Evolutionary conservation across 2,113 vertebrate genomes (phyloP), one percentile per base, ranked within the genome.

Genomic region (Nycticebus coucang): DNA sequence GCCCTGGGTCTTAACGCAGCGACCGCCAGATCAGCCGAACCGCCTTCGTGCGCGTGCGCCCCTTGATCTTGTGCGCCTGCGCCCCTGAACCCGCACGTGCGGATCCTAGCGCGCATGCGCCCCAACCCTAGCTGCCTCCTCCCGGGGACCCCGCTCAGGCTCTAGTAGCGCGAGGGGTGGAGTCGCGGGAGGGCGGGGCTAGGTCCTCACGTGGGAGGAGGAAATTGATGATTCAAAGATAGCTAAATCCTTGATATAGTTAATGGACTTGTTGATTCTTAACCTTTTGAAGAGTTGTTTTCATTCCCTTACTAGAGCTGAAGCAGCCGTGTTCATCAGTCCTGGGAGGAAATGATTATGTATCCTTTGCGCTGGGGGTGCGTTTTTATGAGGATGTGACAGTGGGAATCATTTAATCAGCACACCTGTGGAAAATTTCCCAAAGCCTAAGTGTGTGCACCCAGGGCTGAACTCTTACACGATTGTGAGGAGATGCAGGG

Each of bases 71-170:
- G 1, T 5, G 50, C 26, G 18, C 24, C 0, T 6, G 17, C 0
- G 86, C 24, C 45, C 45, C 8, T 50, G 6, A n/a, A 45, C 72
- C 74, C 97, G 97, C 96, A 30, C 55, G 95, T 7, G 86, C 93
- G 0, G 0, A 0, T 0, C 1, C 0, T 0, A 4, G 18, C 1
- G 75, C 92, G 94, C 95, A 24, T 53, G 96, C 96, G 94, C 53
- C 2, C 28, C 17, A 11, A 8, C 0, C 22, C 26, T 69, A 2
- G 19, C 26, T 33, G 33, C 8, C 11, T 15, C 22, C 1, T 12
- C 4, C 5, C 8, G 2, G 0, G 35, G 0, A 4, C 18, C 7
- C 8, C 0, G 21, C 6, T 18, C 45, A 3, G 1, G 41, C 18
- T 30, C 4, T 1, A 2, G 28, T 22, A 71, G 62, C 9, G 2